Evolutionary conservation across 2,113 vertebrate genomes (phyloP).

Genomic region (Nothoprocta perdicaria): DNA sequence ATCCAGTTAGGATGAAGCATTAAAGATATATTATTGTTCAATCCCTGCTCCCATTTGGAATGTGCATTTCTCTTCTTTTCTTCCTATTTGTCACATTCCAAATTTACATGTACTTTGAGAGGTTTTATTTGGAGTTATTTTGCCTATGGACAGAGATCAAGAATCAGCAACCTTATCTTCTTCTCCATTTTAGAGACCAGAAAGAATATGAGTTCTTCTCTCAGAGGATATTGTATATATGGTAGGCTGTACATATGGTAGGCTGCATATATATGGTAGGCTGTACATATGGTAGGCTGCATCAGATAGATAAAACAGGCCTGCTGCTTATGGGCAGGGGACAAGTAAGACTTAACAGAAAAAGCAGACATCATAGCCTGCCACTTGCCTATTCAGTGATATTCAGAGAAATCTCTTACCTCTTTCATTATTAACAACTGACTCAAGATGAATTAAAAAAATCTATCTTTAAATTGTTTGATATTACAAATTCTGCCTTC

Average conservation of each 20-base stretch:
- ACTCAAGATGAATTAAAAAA: background rate
- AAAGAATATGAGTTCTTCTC: background rate
- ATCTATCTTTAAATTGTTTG: background rate
- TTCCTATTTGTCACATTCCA: background rate
- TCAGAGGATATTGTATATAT: background rate
- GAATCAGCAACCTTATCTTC: background rate
- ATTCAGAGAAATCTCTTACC: background rate
- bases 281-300: background rate
- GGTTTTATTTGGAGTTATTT: background rate
- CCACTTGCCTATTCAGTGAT: background rate
- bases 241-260: background rate
- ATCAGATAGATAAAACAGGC: background rate
- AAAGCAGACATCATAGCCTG: background rate
- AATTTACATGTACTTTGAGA: background rate
- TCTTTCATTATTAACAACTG: background rate
- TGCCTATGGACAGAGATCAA: background rate
- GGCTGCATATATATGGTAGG: background rate
- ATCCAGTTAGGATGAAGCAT: background rate
- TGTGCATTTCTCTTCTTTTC: background rate
- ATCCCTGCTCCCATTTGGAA: background rate
- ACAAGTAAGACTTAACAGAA: background rate
- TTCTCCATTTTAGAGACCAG: background rate
- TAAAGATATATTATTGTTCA: background rate
- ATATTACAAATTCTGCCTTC: background rate
- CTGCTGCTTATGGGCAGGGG: background rate